These are phyloP conservation scores for Drosophila santomea DNA, from an alignment of 1,140 invertebrate species.

Conservation along the genomic window DNA sequence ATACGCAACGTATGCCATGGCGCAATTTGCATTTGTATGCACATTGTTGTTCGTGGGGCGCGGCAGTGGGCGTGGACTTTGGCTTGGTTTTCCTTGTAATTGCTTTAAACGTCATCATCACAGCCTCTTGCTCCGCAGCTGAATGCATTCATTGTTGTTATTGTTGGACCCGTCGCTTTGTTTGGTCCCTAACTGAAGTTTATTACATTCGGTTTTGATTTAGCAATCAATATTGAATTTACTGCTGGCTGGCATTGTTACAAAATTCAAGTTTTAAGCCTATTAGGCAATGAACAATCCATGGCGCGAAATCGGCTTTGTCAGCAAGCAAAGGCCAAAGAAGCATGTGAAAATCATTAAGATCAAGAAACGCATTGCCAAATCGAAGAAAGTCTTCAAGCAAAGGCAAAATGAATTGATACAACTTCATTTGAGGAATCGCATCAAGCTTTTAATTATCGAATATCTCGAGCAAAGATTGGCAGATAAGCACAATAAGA, in stretches of 20 bases:
- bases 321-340: background rate
- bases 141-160: constrained; percentile 46
- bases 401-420: constrained; percentile 1
- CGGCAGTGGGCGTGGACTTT: constrained; percentile 22
- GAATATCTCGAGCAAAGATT: constrained; percentile 10
- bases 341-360: background rate
- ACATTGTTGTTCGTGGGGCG: constrained; percentile 62
- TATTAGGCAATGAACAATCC: constrained; percentile 34
- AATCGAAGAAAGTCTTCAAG: background rate
- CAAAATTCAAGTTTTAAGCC: constrained; percentile 21
- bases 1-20: constrained; percentile 73
- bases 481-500: rapidly evolving
- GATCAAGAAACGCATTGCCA: constrained; percentile 13
- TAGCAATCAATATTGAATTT: constrained; percentile 60
- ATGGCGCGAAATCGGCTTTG: constrained; percentile 35
- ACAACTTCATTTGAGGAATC: constrained; percentile 14
- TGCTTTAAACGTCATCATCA: constrained; percentile 79
- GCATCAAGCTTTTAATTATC: constrained; percentile 36
- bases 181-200: constrained; percentile 41
- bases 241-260: constrained; percentile 1
- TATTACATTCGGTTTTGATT: constrained; percentile 65
- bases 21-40: constrained; percentile 81
- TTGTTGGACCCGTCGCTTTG: constrained; percentile 15
- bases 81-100: constrained; percentile 63
- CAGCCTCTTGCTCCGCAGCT: constrained; percentile 25